A percentile compares a stretch with the other conserved stretches of the same genome.
Conservation (phyloP, 2,888 invertebrate genomes). For the Oscheius sp. region DNA sequence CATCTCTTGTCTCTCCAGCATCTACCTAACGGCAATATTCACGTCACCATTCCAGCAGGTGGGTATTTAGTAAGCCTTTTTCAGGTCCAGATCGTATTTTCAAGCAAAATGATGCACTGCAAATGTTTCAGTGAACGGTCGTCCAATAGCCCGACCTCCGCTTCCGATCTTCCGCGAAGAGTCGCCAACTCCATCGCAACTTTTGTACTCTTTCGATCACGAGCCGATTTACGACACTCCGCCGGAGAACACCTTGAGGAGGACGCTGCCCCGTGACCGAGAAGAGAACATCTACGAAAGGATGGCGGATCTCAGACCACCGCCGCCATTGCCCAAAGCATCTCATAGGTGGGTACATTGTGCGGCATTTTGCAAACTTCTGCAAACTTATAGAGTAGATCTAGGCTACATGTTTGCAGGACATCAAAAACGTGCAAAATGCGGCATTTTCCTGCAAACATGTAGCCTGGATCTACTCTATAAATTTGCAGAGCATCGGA, state of each 20-base stretch:
- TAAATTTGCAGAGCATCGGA: too few species aligned
- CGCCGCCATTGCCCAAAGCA: conserved; percentile 28
- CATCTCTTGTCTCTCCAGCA: conserved; percentile 64
- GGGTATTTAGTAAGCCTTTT: too few species aligned
- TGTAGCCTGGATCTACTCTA: too few species aligned
- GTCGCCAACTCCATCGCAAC: conserved; percentile 64
- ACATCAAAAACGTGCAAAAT: too few species aligned
- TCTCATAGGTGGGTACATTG: conserved; percentile 14
- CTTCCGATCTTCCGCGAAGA: conserved; percentile 52
- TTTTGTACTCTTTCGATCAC: conserved; percentile 68
- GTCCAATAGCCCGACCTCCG: conserved; percentile 52
- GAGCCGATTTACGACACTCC: conserved; percentile 69
- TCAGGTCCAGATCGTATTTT: not conserved
- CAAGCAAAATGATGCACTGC: not conserved
- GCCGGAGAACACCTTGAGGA: conserved; percentile 45
- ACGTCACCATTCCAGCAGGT: conserved; percentile 64
- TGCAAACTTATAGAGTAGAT: too few species aligned
- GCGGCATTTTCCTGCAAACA: too few species aligned
- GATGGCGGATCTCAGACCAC: conserved; percentile 24
- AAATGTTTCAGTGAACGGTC: conserved; percentile 34
- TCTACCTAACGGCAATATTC: conserved; percentile 67
- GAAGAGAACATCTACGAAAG: conserved; percentile 29
- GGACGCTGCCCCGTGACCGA: not conserved
- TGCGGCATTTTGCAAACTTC: too few species aligned
- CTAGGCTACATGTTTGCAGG: too few species aligned